Evolutionary conservation across 2,113 vertebrate species (phyloP).

Genomic region (Callipepla squamata): DNA sequence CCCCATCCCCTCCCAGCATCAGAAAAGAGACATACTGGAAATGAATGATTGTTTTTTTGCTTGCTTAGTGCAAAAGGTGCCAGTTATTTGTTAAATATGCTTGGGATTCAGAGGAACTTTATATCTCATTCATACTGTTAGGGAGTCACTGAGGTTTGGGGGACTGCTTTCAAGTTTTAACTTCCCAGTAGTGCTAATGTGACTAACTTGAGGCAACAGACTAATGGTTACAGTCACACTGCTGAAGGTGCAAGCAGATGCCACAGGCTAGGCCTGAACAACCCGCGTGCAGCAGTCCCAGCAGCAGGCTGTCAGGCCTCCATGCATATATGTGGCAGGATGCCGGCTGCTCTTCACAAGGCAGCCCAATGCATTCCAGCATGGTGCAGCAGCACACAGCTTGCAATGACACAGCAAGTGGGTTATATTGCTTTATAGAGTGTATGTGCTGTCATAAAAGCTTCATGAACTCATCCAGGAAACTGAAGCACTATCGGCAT

Average conservation of each 20-base stretch:
- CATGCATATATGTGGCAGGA: neutral
- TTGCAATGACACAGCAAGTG: neutral
- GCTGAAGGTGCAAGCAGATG: neutral
- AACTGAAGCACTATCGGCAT: slow-evolving; percentile 27
- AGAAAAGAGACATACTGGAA: neutral
- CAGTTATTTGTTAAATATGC: rapidly evolving
- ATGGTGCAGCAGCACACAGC: neutral
- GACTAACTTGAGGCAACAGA: neutral
- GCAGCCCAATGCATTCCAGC: neutral
- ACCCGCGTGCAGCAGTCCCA: neutral
- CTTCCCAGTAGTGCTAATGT: neutral
- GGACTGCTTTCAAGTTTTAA: neutral
- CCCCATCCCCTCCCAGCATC: neutral
- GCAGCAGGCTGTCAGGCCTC: neutral
- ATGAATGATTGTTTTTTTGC: neutral
- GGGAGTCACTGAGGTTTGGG: neutral
- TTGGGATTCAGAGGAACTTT: neutral
- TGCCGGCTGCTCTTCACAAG: rapidly evolving
- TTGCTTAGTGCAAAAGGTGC: neutral
- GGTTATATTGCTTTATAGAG: neutral
- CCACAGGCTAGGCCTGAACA: neutral
- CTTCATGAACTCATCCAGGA: slow-evolving; percentile 25
- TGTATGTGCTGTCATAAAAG: neutral
- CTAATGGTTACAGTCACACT: rapidly evolving
- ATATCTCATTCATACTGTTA: neutral